A percentile compares a stretch with the other conserved stretches of the same genome.
Conservation (phyloP, 2,113 vertebrate species). For the Cricetomys ansorgei region DNA sequence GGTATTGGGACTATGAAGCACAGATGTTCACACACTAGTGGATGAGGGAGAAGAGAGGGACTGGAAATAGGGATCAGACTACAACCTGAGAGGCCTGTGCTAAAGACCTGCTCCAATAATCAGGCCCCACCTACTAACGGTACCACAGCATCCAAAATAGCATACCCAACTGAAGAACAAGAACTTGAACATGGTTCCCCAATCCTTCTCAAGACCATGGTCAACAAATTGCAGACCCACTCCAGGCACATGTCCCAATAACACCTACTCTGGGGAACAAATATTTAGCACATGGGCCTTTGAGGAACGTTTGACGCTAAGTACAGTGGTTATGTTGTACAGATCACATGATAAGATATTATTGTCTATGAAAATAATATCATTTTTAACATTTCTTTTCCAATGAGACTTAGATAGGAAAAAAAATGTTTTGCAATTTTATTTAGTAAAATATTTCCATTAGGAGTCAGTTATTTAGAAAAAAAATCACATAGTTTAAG, state of each 20-base stretch:
- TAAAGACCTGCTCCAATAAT: background rate
- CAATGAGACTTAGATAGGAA: too few species aligned
- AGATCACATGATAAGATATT: too few species aligned
- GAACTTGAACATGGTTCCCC: background rate
- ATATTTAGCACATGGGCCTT: background rate
- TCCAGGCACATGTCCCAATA: background rate
- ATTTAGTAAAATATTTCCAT: background rate
- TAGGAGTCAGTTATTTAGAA: slow-evolving; percentile 1
- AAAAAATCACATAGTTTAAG: background rate
- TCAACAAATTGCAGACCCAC: too few species aligned
- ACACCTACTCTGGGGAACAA: background rate
- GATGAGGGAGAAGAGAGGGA: background rate
- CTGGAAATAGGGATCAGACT: background rate
- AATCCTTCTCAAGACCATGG: too few species aligned
- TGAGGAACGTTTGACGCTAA: background rate
- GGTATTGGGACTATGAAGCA: background rate
- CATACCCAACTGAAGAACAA: background rate
- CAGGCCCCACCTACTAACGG: background rate
- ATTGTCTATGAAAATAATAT: too few species aligned
- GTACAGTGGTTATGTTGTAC: too few species aligned
- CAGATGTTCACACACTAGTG: background rate
- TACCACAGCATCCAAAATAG: background rate
- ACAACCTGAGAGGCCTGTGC: background rate
- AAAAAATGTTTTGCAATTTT: too few species aligned
- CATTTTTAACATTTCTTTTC: too few species aligned